Evolutionary conservation across 2,113 vertebrate species (phyloP).

Genomic region (Pseudorhombus dupliciocellatus): DNA sequence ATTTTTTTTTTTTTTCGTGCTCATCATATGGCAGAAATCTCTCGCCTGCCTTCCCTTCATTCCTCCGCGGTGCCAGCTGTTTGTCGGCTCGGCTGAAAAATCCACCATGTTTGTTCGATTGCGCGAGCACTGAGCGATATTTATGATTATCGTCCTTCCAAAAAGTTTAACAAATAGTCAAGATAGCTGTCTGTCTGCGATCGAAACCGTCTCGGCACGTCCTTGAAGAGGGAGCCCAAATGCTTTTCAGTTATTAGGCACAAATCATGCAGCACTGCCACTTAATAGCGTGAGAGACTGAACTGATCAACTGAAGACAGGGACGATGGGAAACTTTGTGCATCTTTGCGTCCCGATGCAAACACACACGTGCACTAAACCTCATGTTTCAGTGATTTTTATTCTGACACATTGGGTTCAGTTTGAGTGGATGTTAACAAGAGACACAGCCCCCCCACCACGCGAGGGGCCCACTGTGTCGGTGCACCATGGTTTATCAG

Average conservation of each 20-base stretch:
- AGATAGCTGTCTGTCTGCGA: background rate
- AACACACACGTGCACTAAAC: slow-evolving; percentile 15
- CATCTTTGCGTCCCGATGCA: slow-evolving; percentile 34
- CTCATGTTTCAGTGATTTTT: slow-evolving; percentile 34
- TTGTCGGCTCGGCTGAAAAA: slow-evolving; percentile 27
- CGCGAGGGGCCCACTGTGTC: background rate
- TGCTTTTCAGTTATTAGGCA: slow-evolving; percentile 2
- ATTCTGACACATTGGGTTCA: slow-evolving; percentile 38
- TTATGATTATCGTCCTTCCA: background rate
- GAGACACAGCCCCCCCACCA: background rate
- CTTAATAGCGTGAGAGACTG: slow-evolving; percentile 40
- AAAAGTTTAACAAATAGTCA: background rate
- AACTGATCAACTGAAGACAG: slow-evolving; percentile 13
- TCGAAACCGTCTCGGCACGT: slow-evolving; percentile 16
- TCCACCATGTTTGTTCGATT: slow-evolving; percentile 3
- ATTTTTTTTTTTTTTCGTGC: slow-evolving; percentile 23
- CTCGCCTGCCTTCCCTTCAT: slow-evolving; percentile 14
- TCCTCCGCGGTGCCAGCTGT: background rate
- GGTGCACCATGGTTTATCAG: background rate
- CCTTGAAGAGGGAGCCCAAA: slow-evolving; percentile 25
- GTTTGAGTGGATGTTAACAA: slow-evolving; percentile 49
- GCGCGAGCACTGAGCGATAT: slow-evolving; percentile 44
- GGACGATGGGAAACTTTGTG: background rate
- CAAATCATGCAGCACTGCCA: slow-evolving; percentile 33
- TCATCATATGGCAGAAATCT: slow-evolving; percentile 39